Base-by-base conservation (phyloP, 2,113 vertebrate genomes). In the Caranx melampygus region DNA sequence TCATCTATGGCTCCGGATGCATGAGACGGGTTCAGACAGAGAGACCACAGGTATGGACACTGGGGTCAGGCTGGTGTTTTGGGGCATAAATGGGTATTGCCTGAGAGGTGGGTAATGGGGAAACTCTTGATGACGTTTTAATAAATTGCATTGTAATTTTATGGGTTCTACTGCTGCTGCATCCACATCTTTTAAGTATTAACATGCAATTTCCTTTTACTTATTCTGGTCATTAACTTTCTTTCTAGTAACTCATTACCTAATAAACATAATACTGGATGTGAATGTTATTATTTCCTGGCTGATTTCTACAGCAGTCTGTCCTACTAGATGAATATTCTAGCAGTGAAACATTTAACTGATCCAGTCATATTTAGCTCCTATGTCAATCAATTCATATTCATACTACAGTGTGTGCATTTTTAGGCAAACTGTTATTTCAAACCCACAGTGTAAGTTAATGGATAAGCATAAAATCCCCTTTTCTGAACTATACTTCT, bases 21-120 rank as follows among this genome's bases (percentile, higher is more conserved):
- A 96, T 99, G 84, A 96, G 97, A 51, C 95, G 98, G 0, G 96
- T 99, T 16, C 98, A 99, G 93, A 99, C 97, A 0, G 98, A 99
- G 91, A 95, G 97, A 52, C 98, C 98, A 0, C 98, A 99, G 97
- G 97, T 99, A 89, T 33, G 47, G n/a, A 51, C 40, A 20, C 2
- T 3, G 8, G 42, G 0, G 4, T 58, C 0, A 5, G 4, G 7
- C 2, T 20, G 12, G 5, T n/a, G 16, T 26, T 14, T 40, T 69
- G 2, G 1, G 2, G 5, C 16, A n/a, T 33, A 51, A 47, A 26
- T 4, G 7, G 37, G 14, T 45, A 13, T 51, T 5, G 21, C 31
- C 9, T 13, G 5, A 42, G 6, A 45, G 20, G 18, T 37, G 26
- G 35, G 2, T 16, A 31, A 37, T 37, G 35, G 35, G 4, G 14